Evolutionary conservation across 2,797 vertebrate genomes (phyloP), one percentile per base, ranked within the genome.

Genomic region (Adelosebastes latens): DNA sequence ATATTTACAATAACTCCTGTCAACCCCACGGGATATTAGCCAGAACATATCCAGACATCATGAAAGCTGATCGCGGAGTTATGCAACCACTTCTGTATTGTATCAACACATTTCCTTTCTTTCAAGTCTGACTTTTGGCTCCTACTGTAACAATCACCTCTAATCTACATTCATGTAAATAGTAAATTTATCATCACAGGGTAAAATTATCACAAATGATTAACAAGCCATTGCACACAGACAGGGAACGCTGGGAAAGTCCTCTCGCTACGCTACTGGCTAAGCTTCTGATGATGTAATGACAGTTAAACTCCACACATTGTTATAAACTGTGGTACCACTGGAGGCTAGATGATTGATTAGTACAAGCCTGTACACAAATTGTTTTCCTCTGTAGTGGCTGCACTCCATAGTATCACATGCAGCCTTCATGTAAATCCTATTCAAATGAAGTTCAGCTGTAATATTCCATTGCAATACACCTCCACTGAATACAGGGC

Each of bases 1-100:
- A 84, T 81, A 82, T 83, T 82, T 73, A 86, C 66, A 84, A 7
- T 65, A 46, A 65, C 49, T 49, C 52, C 52, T 31, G 10, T 79
- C 32, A 68, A 49, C n/a, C 20, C 62, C 5, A 22, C 13, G 0
- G 55, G 68, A 66, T 42, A 60, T 4, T 46, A 61, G 25, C 10
- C 60, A 63, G 60, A 61, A 31, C 42, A 0, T 71, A 32, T 67
- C 69, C 36, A 59, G 60, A 13, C 39, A n/a, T 20, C 7, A 13
- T 69, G 65, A 77, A 76, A 76, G 66, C 8, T 25, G 58, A 81
- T 31, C 4, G 2, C 20, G 2, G 22, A 2, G 12, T 85, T 80
- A 79, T 34, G 61, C 8, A 82, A 84, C 46, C 53, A 49, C 10
- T 32, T 71, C 58, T 63, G 53, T 53, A 42, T 52, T 64, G 6